Evolutionary conservation across 2,113 vertebrate genomes (phyloP), one percentile per base, ranked within the genome.

Genomic region (Turnix velox): DNA sequence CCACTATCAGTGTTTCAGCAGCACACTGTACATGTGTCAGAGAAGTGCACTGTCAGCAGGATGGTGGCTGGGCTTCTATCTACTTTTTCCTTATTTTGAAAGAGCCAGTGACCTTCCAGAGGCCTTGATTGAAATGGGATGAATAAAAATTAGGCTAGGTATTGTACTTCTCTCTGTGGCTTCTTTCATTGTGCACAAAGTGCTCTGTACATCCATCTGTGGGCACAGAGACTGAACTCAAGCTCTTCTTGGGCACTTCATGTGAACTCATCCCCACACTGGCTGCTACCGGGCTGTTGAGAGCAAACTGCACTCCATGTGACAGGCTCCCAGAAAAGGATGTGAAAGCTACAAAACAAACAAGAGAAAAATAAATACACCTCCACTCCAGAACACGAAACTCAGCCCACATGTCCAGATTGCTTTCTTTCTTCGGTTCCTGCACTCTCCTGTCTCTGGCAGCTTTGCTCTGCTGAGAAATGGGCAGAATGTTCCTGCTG

Each of bases 31-130:
- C 94, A 88, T 88, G 92, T 86, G 88, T 93, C 94, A 52, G 90
- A 94, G 97, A 98, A 98, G 94, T 97, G 97, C 97, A 81, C 76
- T 33, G 96, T 98, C 98, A 98, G 98, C 98, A 97, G 94, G 78
- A 96, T 81, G 76, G 94, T 4, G 24, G 86, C 98, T 96, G 97
- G 98, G 98, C 97, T 18, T 76, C 78, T 17, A 72, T 97, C 98
- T 97, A 97, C 91, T 84, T 94, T 97, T 95, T 83, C 96, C 96
- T 97, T 96, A 93, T 97, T 97, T 97, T 97, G 92, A 97, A 97
- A 97, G 96, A 98, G 95, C 85, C 75, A 18, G 93, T 97, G 97
- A 97, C 96, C 93, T 97, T 97, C 95, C 76, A 96, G 91, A 91
- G 89, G 95, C 95, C 95, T 96, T 88, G 87, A 93, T 96, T 52